Evolutionary conservation across 2,888 invertebrate genomes (phyloP).

Genomic region (Drosophila kambysellisi): DNA sequence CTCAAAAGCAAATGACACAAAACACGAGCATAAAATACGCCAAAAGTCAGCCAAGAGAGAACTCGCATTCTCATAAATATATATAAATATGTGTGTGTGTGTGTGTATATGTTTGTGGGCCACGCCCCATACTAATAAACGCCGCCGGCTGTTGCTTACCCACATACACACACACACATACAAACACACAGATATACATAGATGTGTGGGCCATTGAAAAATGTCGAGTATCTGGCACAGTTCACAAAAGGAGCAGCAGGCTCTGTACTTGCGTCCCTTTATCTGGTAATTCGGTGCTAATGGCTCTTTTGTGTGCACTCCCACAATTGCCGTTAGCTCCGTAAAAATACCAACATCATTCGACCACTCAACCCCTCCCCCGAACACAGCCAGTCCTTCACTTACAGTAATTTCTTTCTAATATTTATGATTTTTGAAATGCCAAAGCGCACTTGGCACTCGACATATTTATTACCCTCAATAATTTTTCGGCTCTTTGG

Average conservation of each 20-base stretch:
- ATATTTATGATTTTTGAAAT: conserved; percentile 78
- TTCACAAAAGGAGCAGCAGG: conserved; percentile 44
- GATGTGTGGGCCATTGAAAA: conserved; percentile 64
- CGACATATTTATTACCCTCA: conserved; percentile 47
- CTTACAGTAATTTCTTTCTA: conserved; percentile 65
- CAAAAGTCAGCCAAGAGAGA: conserved; percentile 65
- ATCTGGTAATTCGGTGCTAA: conserved; percentile 76
- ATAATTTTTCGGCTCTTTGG: conserved; percentile 16
- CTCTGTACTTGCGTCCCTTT: conserved; percentile 50
- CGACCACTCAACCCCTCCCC: conserved; percentile 17
- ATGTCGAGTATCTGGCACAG: conserved; percentile 70
- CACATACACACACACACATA: conserved; percentile 2
- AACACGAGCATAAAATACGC: conserved; percentile 58
- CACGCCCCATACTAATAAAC: conserved; percentile 67
- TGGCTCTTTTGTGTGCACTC: conserved; percentile 77
- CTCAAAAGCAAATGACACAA: conserved; percentile 74
- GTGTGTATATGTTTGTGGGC: conserved; percentile 27
- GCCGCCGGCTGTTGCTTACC: conserved; percentile 61
- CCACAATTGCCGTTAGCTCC: conserved; percentile 62
- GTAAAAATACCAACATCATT: conserved; percentile 59
- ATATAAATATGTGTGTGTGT: conserved; percentile 31
- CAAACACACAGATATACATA: conserved; percentile 2
- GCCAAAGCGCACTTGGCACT: conserved; percentile 51
- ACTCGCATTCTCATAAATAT: conserved; percentile 63
- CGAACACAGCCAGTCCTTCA: conserved; percentile 29